Percentiles rank a stretch among this genome's conserved stretches.
Evolutionary conservation across 1,140 invertebrate species (phyloP).

Genomic region (Nomia melanderi): DNA sequence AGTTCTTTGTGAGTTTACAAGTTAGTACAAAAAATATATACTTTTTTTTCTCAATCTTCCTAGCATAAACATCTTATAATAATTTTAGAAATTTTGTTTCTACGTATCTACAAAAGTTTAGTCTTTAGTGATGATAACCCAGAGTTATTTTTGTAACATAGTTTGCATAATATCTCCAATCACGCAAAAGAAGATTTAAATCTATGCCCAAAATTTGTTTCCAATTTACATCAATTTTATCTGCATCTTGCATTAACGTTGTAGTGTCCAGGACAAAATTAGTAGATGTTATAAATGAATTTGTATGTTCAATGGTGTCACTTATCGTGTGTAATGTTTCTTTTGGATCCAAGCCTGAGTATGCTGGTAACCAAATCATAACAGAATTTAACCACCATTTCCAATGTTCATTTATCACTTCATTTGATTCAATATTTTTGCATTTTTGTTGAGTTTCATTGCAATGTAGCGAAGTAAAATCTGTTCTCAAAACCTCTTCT

Average conservation of each 20-base stretch:
- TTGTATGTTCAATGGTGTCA: slow-evolving; percentile 44
- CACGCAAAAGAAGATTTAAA: slow-evolving; percentile 62
- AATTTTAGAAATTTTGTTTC: slow-evolving; percentile 24
- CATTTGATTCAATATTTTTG: slow-evolving; percentile 1
- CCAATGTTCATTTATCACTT: slow-evolving; percentile 64
- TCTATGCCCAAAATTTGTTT: slow-evolving; percentile 63
- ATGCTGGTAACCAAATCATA: slow-evolving; percentile 79
- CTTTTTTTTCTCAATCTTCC: slow-evolving; percentile 48
- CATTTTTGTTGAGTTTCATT: slow-evolving; percentile 46
- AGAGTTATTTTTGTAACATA: slow-evolving; percentile 69
- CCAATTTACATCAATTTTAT: slow-evolving; percentile 66
- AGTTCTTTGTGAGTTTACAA: slow-evolving; percentile 45
- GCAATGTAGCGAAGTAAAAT: slow-evolving; percentile 35
- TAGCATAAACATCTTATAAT: slow-evolving; percentile 1
- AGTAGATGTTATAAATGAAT: slow-evolving; percentile 36
- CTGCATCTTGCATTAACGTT: slow-evolving; percentile 31
- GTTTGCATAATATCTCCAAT: slow-evolving; percentile 71
- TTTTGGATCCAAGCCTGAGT: slow-evolving; percentile 62
- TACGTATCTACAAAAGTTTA: slow-evolving; percentile 23
- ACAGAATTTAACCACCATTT: slow-evolving; percentile 80
- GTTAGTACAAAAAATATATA: slow-evolving; percentile 78
- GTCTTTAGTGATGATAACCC: slow-evolving; percentile 59
- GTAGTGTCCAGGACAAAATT: slow-evolving; percentile 40
- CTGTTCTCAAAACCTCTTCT: slow-evolving; percentile 43
- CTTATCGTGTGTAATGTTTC: slow-evolving; percentile 19